Percentiles rank a stretch among this genome's conserved stretches.
Conservation (phyloP, 2,113 vertebrate species). For the Bambusicola thoracicus region DNA sequence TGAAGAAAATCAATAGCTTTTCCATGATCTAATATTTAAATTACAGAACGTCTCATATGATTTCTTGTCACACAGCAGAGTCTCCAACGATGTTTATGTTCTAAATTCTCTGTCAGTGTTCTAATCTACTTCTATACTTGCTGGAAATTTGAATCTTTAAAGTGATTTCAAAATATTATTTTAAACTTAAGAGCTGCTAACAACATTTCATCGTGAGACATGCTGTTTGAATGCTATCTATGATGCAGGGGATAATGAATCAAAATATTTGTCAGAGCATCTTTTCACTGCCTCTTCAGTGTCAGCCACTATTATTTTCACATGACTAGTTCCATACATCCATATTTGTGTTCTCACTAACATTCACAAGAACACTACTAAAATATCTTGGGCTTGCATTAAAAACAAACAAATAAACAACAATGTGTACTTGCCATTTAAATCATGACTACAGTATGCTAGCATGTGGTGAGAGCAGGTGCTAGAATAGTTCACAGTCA, state of each 20-base stretch:
- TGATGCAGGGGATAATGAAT: neutral
- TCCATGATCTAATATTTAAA: neutral
- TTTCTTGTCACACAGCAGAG: neutral
- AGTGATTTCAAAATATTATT: neutral
- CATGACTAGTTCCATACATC: neutral
- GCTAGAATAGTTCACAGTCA: neutral
- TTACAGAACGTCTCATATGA: neutral
- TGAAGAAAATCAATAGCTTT: neutral
- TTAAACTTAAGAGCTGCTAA: constrained; percentile 3
- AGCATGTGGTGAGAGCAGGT: neutral
- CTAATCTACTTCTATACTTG: neutral
- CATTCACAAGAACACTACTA: neutral
- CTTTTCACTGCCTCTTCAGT: neutral
- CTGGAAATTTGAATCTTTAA: neutral
- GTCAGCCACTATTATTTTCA: neutral
- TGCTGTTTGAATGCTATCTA: neutral
- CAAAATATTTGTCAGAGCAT: neutral
- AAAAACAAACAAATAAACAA: neutral
- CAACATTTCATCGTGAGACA: neutral
- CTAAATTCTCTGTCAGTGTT: neutral
- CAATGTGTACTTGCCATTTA: neutral
- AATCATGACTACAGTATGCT: neutral
- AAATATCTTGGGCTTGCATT: neutral
- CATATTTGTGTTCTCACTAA: neutral
- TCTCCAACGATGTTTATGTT: neutral